Evolutionary conservation across 2,113 vertebrate species (phyloP).

Genomic region (Stomatorhinus ivindoensis): DNA sequence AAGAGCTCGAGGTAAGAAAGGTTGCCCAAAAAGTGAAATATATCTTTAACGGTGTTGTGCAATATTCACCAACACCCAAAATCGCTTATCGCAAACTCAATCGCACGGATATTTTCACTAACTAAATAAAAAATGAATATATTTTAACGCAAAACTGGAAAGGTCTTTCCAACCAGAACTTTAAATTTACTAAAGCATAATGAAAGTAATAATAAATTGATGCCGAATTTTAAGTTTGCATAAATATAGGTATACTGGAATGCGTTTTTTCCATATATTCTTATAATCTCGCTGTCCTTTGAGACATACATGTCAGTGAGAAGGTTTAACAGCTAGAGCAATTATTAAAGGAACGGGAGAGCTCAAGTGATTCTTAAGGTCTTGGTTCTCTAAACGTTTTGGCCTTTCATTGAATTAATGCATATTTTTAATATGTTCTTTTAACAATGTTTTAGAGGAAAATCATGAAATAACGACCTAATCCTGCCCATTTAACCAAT

Average conservation of each 20-base stretch:
- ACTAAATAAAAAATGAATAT: not conserved
- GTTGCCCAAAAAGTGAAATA: not conserved
- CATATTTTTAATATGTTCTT: not conserved
- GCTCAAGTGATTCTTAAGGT: not conserved
- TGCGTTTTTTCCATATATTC: not conserved
- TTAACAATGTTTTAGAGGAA: not conserved
- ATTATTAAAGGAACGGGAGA: not conserved
- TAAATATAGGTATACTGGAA: not conserved
- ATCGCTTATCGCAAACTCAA: not conserved
- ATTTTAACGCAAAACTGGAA: not conserved
- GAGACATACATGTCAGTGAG: not conserved
- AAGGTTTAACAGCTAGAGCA: not conserved
- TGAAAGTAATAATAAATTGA: not conserved
- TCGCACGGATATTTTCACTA: not conserved
- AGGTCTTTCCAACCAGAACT: not conserved
- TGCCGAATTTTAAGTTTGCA: not conserved
- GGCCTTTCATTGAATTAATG: not conserved
- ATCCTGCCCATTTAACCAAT: not conserved
- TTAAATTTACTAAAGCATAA: not conserved
- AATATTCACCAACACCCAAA: not conserved
- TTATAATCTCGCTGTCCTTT: not conserved
- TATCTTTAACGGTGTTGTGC: not conserved
- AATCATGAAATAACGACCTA: not conserved
- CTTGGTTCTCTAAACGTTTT: not conserved
- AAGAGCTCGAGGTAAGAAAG: constrained; percentile 1